Evolutionary conservation across 2,797 vertebrate species (phyloP).

Genomic region (Austrolebias charrua): DNA sequence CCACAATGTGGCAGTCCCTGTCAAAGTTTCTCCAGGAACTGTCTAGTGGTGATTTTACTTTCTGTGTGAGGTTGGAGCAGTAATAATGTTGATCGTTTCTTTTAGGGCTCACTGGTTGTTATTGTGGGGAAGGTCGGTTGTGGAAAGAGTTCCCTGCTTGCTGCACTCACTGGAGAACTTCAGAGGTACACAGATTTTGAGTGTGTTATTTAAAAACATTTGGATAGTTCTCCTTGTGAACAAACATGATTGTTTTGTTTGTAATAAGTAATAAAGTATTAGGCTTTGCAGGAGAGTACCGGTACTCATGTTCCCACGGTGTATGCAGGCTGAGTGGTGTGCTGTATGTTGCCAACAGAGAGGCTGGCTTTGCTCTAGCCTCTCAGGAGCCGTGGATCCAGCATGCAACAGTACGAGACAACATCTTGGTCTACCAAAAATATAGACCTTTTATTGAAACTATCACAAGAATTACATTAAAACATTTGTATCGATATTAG

Average conservation of each 20-base stretch:
- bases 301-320: neutral
- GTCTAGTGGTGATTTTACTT: neutral
- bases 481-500: no score
- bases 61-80: neutral
- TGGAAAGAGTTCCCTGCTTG: conserved; percentile 92
- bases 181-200: conserved; percentile 79
- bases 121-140: conserved; percentile 95
- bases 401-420: conserved; percentile 89
- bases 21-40: no score
- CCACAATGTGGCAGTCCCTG: no score
- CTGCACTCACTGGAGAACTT: conserved; percentile 91
- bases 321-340: conserved; percentile 71
- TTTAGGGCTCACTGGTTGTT: conserved; percentile 88
- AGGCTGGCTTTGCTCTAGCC: conserved; percentile 87
- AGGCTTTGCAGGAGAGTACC: neutral
- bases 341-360: conserved; percentile 80
- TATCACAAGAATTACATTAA: no score
- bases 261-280: neutral
- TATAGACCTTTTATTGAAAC: no score
- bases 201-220: neutral
- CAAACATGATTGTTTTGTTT: neutral
- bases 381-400: conserved; percentile 97
- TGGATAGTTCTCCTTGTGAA: neutral
- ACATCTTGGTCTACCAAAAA: no score
- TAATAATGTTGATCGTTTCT: neutral